Evolutionary conservation across 2,888 invertebrate genomes (phyloP).

Genomic region (Caenorhabditis imperialis): DNA sequence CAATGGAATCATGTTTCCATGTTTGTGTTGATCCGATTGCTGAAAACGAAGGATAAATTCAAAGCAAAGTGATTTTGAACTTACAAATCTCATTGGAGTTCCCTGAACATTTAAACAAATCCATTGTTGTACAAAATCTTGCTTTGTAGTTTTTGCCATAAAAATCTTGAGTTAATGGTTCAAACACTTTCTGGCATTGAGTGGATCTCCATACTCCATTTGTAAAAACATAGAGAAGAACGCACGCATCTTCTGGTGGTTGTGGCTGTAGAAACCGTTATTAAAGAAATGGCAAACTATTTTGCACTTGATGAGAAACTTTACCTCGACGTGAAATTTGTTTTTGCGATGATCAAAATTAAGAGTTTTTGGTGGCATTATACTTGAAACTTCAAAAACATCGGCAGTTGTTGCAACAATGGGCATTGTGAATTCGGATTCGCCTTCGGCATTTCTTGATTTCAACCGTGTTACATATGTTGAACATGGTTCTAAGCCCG

Average conservation of each 20-base stretch:
- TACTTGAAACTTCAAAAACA: conserved; percentile 57
- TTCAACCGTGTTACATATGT: conserved; percentile 66
- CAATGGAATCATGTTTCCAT: not conserved
- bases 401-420: conserved; percentile 68
- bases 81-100: conserved; percentile 47
- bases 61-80: not conserved
- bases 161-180: conserved; percentile 45
- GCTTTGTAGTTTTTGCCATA: conserved; percentile 58
- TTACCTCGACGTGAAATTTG: conserved; percentile 59
- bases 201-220: conserved; percentile 62
- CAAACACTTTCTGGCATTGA: conserved; percentile 57
- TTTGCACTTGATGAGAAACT: too few species aligned
- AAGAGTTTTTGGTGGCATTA: conserved; percentile 53
- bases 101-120: conserved; percentile 51
- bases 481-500: conserved; percentile 67
- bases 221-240: conserved; percentile 56
- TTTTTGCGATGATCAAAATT: conserved; percentile 44
- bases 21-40: not conserved
- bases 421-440: conserved; percentile 70
- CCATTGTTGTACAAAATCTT: conserved; percentile 56
- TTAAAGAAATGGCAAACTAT: not conserved
- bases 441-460: conserved; percentile 60
- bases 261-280: conserved; percentile 49
- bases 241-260: conserved; percentile 59
- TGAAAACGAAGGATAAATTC: not conserved